These are phyloP conservation scores for Epinotia ramella DNA, from an alignment of 2,888 invertebrate genomes.

Conservation along the genomic window DNA sequence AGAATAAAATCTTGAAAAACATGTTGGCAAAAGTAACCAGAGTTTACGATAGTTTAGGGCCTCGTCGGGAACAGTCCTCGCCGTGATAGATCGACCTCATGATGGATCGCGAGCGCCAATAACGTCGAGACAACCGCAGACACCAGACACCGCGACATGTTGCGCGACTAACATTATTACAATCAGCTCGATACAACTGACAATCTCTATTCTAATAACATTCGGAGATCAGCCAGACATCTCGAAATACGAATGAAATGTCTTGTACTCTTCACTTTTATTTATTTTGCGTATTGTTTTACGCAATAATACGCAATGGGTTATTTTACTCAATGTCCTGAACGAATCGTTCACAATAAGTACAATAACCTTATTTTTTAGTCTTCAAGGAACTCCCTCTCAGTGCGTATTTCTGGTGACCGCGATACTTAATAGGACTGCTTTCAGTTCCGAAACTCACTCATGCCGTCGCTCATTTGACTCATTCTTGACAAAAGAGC, in stretches of 20 bases:
- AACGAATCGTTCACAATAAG: conserved; percentile 1
- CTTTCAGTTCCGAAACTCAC: background rate
- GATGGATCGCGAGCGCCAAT: conserved; percentile 69
- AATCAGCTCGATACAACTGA: conserved; percentile 39
- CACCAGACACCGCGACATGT: conserved; percentile 58
- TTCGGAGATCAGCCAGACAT: conserved; percentile 3
- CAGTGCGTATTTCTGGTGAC: background rate
- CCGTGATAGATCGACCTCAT: conserved; percentile 73
- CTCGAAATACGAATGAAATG: conserved; percentile 22
- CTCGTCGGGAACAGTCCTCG: conserved; percentile 43
- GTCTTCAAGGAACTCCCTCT: conserved; percentile 3
- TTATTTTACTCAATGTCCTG: background rate
- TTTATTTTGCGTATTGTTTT: background rate
- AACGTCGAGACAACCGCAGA: conserved; percentile 64
- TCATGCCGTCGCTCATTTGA: conserved; percentile 11
- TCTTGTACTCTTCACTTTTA: background rate
- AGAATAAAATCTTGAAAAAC: background rate
- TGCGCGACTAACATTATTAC: conserved; percentile 47
- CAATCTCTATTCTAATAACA: conserved; percentile 35
- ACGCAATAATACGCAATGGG: background rate
- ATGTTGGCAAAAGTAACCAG: no score
- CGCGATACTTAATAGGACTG: background rate
- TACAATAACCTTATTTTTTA: conserved; percentile 20
- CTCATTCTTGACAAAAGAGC: conserved; percentile 1
- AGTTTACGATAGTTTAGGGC: background rate